These are phyloP conservation scores for Sinella curviseta DNA, from an alignment of 1,140 invertebrate species.

Conservation along the genomic window DNA sequence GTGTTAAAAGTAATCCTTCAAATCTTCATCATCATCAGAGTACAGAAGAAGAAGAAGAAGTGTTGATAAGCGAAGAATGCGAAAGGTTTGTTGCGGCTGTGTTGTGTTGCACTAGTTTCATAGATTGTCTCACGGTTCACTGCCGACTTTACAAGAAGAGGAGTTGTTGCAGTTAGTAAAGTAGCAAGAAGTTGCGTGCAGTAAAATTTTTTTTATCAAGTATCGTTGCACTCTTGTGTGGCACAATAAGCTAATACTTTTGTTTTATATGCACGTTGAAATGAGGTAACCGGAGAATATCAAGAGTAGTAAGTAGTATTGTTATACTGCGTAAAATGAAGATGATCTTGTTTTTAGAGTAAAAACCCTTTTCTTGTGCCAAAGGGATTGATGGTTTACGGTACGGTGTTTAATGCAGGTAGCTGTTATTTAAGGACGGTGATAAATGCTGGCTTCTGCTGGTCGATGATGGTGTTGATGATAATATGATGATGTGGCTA, in stretches of 20 bases:
- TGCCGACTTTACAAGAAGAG: not conserved
- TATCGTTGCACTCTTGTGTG: not conserved
- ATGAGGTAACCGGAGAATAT: constrained; percentile 1
- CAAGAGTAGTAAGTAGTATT: no score
- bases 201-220: not conserved
- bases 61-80: no score
- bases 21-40: not conserved
- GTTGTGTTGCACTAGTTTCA: not conserved
- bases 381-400: not conserved
- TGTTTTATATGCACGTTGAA: no score
- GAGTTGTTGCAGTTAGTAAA: not conserved
- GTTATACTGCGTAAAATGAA: not conserved
- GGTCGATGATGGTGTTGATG: not conserved
- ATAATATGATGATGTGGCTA: not conserved
- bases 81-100: not conserved
- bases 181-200: not conserved
- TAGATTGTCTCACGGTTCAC: constrained; percentile 26
- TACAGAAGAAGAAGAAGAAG: no score
- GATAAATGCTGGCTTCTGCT: not conserved
- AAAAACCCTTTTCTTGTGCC: not conserved
- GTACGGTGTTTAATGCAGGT: no score
- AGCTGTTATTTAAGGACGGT: not conserved
- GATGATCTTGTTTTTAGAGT: not conserved
- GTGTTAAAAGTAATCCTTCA: not conserved
- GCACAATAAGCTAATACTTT: not conserved